Percentiles rank a stretch among this genome's conserved stretches.
phyloP scores from a whole-genome alignment of 2,113 vertebrate species.

The Ailurus styani region DNA sequence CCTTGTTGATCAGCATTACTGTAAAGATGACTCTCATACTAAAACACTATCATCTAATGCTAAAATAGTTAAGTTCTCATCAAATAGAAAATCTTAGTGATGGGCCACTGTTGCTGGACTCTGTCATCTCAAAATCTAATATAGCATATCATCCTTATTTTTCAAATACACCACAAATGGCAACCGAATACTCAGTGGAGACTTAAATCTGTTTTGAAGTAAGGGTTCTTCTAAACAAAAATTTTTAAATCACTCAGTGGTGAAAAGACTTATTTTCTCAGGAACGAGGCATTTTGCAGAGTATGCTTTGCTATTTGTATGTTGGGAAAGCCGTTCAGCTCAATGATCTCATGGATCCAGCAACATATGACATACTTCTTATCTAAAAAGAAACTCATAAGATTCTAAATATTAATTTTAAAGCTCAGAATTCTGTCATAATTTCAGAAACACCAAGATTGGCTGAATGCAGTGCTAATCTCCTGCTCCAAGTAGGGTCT shows the following conservation, averaged over 20 bases:
- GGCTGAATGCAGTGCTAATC: background rate
- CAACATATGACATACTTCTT: background rate
- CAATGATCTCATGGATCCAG: background rate
- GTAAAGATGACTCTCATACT: background rate
- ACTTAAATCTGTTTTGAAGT: background rate
- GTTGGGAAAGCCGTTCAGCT: background rate
- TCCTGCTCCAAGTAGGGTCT: background rate
- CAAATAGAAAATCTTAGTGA: background rate
- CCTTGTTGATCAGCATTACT: background rate
- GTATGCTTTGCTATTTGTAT: background rate
- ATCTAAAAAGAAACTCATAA: background rate
- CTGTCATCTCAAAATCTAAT: background rate
- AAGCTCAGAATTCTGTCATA: conserved; percentile 1
- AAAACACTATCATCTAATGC: background rate
- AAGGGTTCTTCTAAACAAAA: background rate
- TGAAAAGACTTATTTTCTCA: background rate
- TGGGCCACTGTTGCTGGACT: background rate
- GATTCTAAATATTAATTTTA: conserved; percentile 23
- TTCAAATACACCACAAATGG: background rate
- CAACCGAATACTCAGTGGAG: background rate
- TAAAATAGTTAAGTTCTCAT: background rate
- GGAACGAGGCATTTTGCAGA: background rate
- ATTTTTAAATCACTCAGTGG: background rate
- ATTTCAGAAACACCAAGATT: background rate
- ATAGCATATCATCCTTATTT: background rate